These are phyloP conservation scores for Acropternis orthonyx DNA, from an alignment of 2,797 vertebrate species.

Conservation along the genomic window DNA sequence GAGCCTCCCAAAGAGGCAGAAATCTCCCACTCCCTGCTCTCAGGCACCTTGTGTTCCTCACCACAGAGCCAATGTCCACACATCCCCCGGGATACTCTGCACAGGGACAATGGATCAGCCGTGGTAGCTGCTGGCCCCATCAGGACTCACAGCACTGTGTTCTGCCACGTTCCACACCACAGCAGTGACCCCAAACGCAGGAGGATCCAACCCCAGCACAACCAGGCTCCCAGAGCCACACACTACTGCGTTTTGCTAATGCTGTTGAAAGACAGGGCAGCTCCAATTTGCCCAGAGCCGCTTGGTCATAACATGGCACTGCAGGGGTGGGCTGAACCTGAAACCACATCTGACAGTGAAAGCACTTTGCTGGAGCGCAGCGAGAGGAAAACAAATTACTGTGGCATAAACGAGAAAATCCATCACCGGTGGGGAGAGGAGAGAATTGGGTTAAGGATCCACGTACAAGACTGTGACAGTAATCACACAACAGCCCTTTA, in stretches of 20 bases:
- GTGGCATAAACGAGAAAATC: conserved; percentile 3
- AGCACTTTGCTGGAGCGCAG: background rate
- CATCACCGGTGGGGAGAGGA: background rate
- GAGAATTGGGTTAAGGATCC: conserved; percentile 33
- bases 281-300: background rate
- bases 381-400: conserved; percentile 26
- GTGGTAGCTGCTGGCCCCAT: fast-evolving
- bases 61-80: fast-evolving
- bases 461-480: background rate
- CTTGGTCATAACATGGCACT: background rate
- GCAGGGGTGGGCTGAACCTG: background rate
- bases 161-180: fast-evolving
- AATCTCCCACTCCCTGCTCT: background rate
- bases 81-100: fast-evolving
- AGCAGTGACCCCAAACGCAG: fast-evolving
- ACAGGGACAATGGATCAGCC: fast-evolving
- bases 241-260: background rate
- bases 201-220: fast-evolving
- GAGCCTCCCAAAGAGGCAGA: too few relatives aligned
- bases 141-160: background rate
- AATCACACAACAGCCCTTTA: conserved; percentile 30
- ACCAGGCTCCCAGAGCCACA: background rate
- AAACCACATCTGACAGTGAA: background rate
- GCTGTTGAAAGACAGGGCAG: background rate
- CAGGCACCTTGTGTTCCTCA: fast-evolving